Conservation (phyloP, 2,113 vertebrate species). For the Nesogale talazaci region DNA sequence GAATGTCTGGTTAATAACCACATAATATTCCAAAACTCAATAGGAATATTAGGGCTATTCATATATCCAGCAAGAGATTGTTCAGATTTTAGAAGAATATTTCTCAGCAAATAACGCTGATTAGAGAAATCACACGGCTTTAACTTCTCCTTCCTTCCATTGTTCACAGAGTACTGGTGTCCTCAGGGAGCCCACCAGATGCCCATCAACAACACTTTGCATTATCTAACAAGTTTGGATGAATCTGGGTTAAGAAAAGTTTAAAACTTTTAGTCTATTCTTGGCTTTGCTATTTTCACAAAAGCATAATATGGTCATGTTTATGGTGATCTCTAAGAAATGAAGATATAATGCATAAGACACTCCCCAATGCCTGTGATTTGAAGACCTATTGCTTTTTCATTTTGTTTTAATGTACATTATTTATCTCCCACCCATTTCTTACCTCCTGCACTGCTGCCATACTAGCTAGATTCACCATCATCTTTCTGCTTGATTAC, state of each 20-base stretch:
- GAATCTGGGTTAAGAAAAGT: not conserved
- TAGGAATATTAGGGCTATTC: slow-evolving; percentile 29
- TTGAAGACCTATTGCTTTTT: not conserved
- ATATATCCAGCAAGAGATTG: slow-evolving; percentile 15
- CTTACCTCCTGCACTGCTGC: not conserved
- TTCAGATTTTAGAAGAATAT: slow-evolving; percentile 10
- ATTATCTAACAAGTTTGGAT: not conserved
- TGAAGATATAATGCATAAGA: not conserved
- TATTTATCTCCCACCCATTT: not conserved
- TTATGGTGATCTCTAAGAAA: slow-evolving; percentile 15
- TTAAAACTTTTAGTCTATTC: not conserved
- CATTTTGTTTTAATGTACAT: not conserved
- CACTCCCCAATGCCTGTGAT: not conserved
- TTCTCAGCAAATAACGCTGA: slow-evolving; percentile 25
- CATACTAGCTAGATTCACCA: not conserved
- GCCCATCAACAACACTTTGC: not conserved
- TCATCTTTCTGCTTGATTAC: not conserved
- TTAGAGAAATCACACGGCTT: slow-evolving; percentile 33
- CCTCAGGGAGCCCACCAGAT: slow-evolving; percentile 1
- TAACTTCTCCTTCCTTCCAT: slow-evolving; percentile 12
- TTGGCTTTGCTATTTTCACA: not conserved
- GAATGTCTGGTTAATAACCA: slow-evolving; percentile 50
- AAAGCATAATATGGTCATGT: not conserved
- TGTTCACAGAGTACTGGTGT: slow-evolving; percentile 1
- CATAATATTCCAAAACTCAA: not conserved